Evolutionary conservation across 2,113 vertebrate genomes (phyloP), one percentile per base, ranked within the genome.

Genomic region (Cardinalis cardinalis): DNA sequence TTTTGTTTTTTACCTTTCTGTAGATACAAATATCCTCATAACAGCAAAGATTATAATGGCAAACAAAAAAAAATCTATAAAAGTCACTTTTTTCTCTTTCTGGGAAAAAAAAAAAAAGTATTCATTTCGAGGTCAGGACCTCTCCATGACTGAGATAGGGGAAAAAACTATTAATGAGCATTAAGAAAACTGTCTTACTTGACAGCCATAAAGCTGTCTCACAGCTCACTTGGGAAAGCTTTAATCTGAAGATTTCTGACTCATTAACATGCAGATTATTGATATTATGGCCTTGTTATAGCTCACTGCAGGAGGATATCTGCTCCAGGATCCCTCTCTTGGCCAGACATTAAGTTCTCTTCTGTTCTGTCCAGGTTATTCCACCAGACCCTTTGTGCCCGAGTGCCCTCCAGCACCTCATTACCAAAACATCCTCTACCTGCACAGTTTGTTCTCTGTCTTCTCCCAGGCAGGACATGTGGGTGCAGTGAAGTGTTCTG

Each of bases 181-280:
- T 60, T 44, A 82, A 84, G 76, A 92, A 59, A 80, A 36, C 69
- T 83, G 48, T 80, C 83, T n/a, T 70, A 25, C 32, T 77, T 12
- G 4, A 71, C 48, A 90, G 53, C 71, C 77, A 28, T 84, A 78
- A 86, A 93, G 68, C 56, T 83, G 58, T 88, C 61, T 87, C 80
- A 91, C 31, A 77, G 72, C 44, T 72, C 80, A 75, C 65, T 58
- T 64, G 83, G 80, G 88, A 91, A 88, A 81, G 51, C 16, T 84
- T 95, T 74, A 64, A 78, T 61, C 61, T 90, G 49, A 81, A 93
- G 61, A 72, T 68, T 90, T 92, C 80, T 93, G 41, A 84, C 58
- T 86, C 79, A 81, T 95, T 95, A 90, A 52, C 55, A 84, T 64
- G 69, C n/a, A 91, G 79, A 86, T 94, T 94, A 87, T 78, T 93